Evolutionary conservation across 1,140 invertebrate species (phyloP).

Genomic region (Drosophila burlai): DNA sequence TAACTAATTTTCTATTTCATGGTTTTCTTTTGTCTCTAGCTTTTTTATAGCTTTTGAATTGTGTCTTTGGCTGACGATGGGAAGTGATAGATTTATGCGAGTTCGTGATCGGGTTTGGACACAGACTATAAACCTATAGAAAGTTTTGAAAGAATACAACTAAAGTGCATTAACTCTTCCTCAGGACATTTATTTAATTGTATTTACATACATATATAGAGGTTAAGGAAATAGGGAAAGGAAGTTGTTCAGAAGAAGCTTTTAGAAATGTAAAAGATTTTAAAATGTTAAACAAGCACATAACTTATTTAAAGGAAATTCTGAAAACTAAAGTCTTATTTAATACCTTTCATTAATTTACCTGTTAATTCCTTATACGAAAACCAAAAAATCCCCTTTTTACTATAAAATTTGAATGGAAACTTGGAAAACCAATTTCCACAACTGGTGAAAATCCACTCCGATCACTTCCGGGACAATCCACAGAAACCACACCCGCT

Average conservation of each 20-base stretch:
- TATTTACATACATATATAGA: constrained; percentile 3
- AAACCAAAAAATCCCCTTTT: background rate
- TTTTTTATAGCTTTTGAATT: constrained; percentile 64
- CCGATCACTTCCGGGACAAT: constrained; percentile 10
- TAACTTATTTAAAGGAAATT: too few species aligned
- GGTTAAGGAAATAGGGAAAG: background rate
- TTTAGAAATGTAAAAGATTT: background rate
- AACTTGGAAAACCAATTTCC: constrained; percentile 10
- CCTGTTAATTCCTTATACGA: background rate
- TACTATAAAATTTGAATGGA: background rate
- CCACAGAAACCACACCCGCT: background rate
- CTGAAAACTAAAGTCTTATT: too few species aligned
- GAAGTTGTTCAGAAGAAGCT: background rate
- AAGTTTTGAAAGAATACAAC: constrained; percentile 17
- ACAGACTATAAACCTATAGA: constrained; percentile 11
- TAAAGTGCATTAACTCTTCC: constrained; percentile 9
- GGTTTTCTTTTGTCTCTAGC: constrained; percentile 33
- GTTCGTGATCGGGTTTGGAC: constrained; percentile 50
- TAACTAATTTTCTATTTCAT: constrained; percentile 54
- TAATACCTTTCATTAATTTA: background rate
- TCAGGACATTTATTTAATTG: background rate
- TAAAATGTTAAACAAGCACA: background rate
- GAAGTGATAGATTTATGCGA: constrained; percentile 73
- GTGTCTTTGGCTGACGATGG: constrained; percentile 27
- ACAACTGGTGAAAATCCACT: background rate